Percentiles rank a stretch among this genome's conserved stretches.
These are phyloP conservation scores for Fundulus diaphanus DNA, from an alignment of 2,797 vertebrate genomes.

Conservation along the genomic window DNA sequence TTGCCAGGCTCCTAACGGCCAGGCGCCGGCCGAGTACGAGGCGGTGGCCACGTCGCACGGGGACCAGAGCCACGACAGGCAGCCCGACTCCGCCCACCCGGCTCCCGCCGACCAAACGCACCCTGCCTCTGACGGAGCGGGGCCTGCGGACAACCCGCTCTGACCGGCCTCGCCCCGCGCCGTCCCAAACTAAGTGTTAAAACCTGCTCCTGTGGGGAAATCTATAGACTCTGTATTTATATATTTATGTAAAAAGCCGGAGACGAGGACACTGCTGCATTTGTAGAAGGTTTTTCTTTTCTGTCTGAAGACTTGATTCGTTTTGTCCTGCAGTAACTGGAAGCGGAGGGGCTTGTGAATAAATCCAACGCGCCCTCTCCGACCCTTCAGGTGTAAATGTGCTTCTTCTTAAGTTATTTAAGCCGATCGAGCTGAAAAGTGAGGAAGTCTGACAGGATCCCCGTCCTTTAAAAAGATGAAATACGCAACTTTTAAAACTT, in stretches of 20 bases:
- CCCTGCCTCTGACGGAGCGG: background rate
- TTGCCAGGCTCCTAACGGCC: conserved; percentile 53
- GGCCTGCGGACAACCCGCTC: background rate
- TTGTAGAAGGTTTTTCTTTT: background rate
- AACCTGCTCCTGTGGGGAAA: background rate
- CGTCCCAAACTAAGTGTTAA: background rate
- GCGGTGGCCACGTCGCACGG: background rate
- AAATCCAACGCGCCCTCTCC: background rate
- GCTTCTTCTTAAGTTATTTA: conserved; percentile 19
- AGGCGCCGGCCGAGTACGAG: background rate
- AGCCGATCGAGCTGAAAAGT: conserved; percentile 12
- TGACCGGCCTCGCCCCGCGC: no score
- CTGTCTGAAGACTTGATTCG: background rate
- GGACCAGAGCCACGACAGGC: conserved; percentile 13
- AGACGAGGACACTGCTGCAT: background rate
- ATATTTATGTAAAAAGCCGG: conserved; percentile 3
- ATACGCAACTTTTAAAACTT: no score
- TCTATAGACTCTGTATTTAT: conserved; percentile 13
- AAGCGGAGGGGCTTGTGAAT: background rate
- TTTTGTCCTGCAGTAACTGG: background rate
- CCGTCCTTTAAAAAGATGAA: no score
- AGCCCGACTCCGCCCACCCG: conserved; percentile 1
- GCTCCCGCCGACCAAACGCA: conserved; percentile 34
- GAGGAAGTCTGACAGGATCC: background rate
- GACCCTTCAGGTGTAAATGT: conserved; percentile 14